phyloP scores from a whole-genome alignment of 2,888 invertebrate species.

The Amblyjoppa fuscipennis region DNA sequence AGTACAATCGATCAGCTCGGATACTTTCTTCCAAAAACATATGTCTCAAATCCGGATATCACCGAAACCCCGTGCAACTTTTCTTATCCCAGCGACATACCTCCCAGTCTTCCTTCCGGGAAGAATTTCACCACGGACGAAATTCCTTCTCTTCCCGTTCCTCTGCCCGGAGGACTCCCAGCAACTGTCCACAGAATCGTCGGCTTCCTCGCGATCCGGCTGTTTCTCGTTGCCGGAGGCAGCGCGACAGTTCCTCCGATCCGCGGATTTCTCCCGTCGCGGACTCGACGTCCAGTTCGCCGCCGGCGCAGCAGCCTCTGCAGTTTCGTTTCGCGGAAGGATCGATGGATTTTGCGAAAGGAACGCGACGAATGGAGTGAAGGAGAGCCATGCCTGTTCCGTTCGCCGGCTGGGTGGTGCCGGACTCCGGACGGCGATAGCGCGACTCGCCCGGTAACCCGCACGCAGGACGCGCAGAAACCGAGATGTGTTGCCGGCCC shows the following conservation, averaged over 20 bases:
- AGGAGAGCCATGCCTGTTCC: slow-evolving; percentile 17
- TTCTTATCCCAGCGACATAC: not conserved
- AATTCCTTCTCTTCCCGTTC: not conserved
- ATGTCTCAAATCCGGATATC: not conserved
- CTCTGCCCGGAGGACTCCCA: not conserved
- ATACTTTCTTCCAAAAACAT: not conserved
- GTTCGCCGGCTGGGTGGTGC: slow-evolving; percentile 8
- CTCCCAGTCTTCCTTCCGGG: not conserved
- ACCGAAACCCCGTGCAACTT: not conserved
- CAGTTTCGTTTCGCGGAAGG: slow-evolving; percentile 67
- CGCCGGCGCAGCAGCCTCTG: slow-evolving; percentile 34
- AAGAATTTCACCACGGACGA: not conserved
- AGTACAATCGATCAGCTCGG: not conserved
- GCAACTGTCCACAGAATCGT: not conserved
- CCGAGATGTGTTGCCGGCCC: slow-evolving; percentile 18
- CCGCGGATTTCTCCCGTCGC: slow-evolving; percentile 8
- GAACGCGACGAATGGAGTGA: slow-evolving; percentile 45
- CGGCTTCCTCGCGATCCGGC: slow-evolving; percentile 5
- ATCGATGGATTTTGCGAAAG: slow-evolving; percentile 77
- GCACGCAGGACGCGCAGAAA: slow-evolving; percentile 12
- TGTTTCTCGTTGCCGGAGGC: slow-evolving; percentile 28
- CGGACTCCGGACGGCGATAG: slow-evolving; percentile 2
- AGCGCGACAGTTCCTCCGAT: slow-evolving; percentile 23
- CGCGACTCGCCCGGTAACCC: slow-evolving; percentile 9
- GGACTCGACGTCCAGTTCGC: slow-evolving; percentile 8